A percentile compares a stretch with the other conserved stretches of the same genome.
phyloP scores from a whole-genome alignment of 1,140 invertebrate genomes.

The Listronotus bonariensis region DNA sequence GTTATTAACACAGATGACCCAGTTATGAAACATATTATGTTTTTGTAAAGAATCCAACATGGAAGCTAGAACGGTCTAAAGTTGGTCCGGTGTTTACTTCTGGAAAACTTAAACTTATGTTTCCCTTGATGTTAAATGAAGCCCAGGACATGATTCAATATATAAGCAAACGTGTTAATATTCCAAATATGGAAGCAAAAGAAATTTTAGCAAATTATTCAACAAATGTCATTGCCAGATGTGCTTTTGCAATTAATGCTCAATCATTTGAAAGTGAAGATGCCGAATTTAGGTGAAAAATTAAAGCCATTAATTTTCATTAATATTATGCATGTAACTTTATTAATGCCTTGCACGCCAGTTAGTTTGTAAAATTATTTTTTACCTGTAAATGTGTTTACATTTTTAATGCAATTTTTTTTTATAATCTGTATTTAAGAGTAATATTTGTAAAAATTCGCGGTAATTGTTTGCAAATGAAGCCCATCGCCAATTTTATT shows the following conservation, averaged over 20 bases:
- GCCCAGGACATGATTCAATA: constrained; percentile 38
- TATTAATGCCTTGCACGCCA: too few relatives aligned
- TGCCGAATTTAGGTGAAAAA: constrained; percentile 54
- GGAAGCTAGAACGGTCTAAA: constrained; percentile 54
- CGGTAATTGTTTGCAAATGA: too few relatives aligned
- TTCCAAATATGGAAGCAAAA: constrained; percentile 44
- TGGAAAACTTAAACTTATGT: constrained; percentile 56
- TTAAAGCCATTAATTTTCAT: too few relatives aligned
- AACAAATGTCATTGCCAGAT: constrained; percentile 58
- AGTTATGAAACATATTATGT: constrained; percentile 48
- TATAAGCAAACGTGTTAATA: constrained; percentile 38
- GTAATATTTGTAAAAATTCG: too few relatives aligned
- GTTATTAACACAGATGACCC: constrained; percentile 58
- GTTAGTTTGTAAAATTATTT: too few relatives aligned
- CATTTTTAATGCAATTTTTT: too few relatives aligned
- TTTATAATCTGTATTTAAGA: too few relatives aligned
- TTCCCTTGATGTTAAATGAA: constrained; percentile 48
- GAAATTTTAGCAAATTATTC: too few relatives aligned
- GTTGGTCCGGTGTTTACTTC: constrained; percentile 54
- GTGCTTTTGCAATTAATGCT: constrained; percentile 58
- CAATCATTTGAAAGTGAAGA: constrained; percentile 55
- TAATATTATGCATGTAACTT: too few relatives aligned
- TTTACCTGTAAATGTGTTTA: too few relatives aligned
- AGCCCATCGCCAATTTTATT: too few relatives aligned
- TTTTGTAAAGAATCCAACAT: constrained; percentile 46